Percentiles rank a stretch among this genome's conserved stretches.
Evolutionary conservation across 2,797 vertebrate genomes (phyloP).

Genomic region (Thripadectes ignobilis): DNA sequence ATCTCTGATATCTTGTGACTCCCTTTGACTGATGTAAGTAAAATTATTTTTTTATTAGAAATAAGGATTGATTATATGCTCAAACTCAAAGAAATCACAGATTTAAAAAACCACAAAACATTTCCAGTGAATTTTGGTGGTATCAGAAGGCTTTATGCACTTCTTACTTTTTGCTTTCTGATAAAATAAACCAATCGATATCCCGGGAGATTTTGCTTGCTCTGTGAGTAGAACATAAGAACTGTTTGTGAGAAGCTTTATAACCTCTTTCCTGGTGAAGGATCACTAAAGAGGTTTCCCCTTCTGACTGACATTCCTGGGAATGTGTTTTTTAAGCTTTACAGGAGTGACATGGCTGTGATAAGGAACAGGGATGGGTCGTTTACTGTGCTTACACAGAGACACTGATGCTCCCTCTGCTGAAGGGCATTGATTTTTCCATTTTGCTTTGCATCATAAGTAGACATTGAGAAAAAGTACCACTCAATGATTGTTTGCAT

Average conservation of each 20-base stretch:
- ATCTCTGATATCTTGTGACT: neutral
- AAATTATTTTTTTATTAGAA: neutral
- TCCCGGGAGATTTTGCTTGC: neutral
- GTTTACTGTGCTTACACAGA: slow-evolving; percentile 8
- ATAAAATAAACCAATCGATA: neutral
- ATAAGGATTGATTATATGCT: neutral
- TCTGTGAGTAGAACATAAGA: slow-evolving; percentile 15
- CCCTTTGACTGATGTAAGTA: neutral
- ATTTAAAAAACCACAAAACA: neutral
- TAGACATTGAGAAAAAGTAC: slow-evolving; percentile 46
- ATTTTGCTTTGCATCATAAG: slow-evolving; percentile 63
- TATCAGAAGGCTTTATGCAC: neutral
- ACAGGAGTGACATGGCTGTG: neutral
- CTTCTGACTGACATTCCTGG: slow-evolving; percentile 56
- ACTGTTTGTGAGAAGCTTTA: slow-evolving; percentile 59
- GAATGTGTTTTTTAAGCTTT: slow-evolving; percentile 35
- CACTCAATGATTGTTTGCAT: slow-evolving; percentile 59
- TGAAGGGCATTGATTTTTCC: slow-evolving; percentile 66
- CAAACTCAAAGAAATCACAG: neutral
- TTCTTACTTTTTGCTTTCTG: neutral
- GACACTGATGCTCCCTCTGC: neutral
- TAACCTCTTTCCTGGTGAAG: slow-evolving; percentile 61
- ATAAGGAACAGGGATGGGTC: slow-evolving; percentile 40
- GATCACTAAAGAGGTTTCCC: slow-evolving; percentile 60
- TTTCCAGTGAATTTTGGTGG: neutral